Evolutionary conservation across 2,113 vertebrate genomes (phyloP).

Genomic region (Tupaia tana): DNA sequence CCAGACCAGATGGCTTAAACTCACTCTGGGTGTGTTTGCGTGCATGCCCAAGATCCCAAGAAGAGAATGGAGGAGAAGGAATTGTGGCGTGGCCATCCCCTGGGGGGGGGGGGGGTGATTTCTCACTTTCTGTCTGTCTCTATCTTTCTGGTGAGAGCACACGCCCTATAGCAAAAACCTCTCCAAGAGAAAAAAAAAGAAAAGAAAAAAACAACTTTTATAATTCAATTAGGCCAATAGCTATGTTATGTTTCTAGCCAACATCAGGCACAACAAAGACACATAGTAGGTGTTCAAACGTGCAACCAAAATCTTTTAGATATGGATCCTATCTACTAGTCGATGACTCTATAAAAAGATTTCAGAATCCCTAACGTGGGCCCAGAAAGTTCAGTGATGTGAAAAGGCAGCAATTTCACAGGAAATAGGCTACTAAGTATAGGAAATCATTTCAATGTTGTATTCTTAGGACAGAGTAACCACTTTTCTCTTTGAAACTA

Average conservation of each 20-base stretch:
- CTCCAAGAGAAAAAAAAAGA: too few species aligned
- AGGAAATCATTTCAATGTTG: constrained; percentile 77
- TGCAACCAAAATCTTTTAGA: accelerated
- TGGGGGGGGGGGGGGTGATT: too few species aligned
- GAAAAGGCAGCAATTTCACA: constrained; percentile 61
- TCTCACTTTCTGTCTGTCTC: too few species aligned
- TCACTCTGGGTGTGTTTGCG: too few species aligned
- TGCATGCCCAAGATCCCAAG: too few species aligned
- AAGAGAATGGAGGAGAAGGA: too few species aligned
- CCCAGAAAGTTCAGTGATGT: constrained; percentile 44
- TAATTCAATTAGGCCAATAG: background rate
- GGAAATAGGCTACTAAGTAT: constrained; percentile 57
- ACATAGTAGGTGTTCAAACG: background rate
- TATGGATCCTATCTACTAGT: background rate
- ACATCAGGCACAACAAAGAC: background rate
- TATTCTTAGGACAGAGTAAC: constrained; percentile 76
- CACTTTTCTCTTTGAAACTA: constrained; percentile 79
- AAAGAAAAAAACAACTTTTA: background rate
- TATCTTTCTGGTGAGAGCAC: too few species aligned
- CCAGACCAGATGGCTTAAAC: too few species aligned
- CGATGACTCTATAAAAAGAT: background rate
- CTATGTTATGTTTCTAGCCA: background rate
- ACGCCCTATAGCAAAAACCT: too few species aligned
- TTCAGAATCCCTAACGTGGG: background rate
- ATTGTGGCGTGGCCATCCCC: too few species aligned